Base-by-base conservation (phyloP, 2,888 invertebrate genomes). In the Xestia c-nigrum region DNA sequence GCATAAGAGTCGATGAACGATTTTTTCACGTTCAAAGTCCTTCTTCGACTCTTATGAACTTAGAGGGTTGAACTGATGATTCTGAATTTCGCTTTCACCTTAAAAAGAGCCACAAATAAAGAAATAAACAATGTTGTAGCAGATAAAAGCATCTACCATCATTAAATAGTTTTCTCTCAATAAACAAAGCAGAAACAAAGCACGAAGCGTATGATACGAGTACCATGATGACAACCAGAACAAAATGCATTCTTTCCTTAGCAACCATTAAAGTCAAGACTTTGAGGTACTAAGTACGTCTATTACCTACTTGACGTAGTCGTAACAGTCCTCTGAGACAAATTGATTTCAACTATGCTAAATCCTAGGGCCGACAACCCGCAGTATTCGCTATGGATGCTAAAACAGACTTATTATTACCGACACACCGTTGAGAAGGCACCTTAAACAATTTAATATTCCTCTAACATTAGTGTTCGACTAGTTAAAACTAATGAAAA, bases 361-460 rank as follows among this genome's bases (percentile, higher is more conserved):
- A 82, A 83, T 83, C 55, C 40, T 84, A 84, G 78, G 86, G 83
- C 83, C 83, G 61, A 74, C 83, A 71, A 84, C 86, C 78, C 70
- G 61, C 50, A 63, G 21, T 31, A 84, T 85, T 84, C 72, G 86
- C 19, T 31, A 78, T 74, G 78, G 74, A 64, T 59, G 72, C 83
- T 84, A 84, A 84, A 85, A 74, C 83, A 14, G 50, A 74, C 83
- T 72, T 67, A 66, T 83, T 84, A 78, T 72, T 72, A 57, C 83
- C 63, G 52, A 72, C 63, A 64, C 38, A 83, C 69, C 78, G 83
- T 85, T 85, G 83, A 64, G 67, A 72, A 78, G 83, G 55, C 63
- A 65, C 72, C 74, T 78, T 85, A 74, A 78, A 84, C 72, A 72
- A 78, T 85, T 85, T 85, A 85, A 74, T 85, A 82, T 78, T 78